phyloP scores from a whole-genome alignment of 2,888 invertebrate species.

The Epirrita christyi region DNA sequence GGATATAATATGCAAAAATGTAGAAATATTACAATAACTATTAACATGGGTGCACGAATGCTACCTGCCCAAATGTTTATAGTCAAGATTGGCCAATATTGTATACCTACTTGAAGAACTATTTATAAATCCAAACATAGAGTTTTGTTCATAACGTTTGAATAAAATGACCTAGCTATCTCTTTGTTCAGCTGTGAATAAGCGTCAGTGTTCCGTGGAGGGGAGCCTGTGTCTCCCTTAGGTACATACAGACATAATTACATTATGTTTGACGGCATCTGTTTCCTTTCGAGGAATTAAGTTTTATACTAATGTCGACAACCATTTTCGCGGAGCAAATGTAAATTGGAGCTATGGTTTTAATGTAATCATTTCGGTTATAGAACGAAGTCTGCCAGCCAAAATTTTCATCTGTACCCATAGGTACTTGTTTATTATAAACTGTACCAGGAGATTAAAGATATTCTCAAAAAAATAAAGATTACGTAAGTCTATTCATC shows the following conservation, averaged over 20 bases:
- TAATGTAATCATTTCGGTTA: slow-evolving; percentile 27
- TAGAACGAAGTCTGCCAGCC: slow-evolving; percentile 6
- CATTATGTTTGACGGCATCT: slow-evolving; percentile 59
- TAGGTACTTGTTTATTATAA: no score
- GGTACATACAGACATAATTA: slow-evolving; percentile 62
- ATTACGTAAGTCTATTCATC: no score
- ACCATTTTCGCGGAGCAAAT: slow-evolving; percentile 24
- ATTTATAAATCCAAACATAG: no score
- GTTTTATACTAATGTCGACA: slow-evolving; percentile 33
- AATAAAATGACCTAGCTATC: slow-evolving; percentile 1
- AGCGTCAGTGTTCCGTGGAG: slow-evolving; percentile 56
- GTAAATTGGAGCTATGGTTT: slow-evolving; percentile 28
- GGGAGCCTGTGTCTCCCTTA: slow-evolving; percentile 46
- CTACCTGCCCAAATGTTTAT: no score
- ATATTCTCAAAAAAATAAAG: no score
- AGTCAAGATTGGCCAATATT: no score
- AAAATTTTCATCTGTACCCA: slow-evolving; percentile 2
- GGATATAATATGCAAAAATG: no score
- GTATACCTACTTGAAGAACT: no score
- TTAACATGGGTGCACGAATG: no score
- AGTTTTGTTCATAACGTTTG: not conserved
- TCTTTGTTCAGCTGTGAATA: slow-evolving; percentile 33
- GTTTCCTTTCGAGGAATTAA: slow-evolving; percentile 43
- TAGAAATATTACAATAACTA: no score
- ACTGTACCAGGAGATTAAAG: no score